phyloP scores from a whole-genome alignment of 2,888 invertebrate genomes.

The Pecten maximus region DNA sequence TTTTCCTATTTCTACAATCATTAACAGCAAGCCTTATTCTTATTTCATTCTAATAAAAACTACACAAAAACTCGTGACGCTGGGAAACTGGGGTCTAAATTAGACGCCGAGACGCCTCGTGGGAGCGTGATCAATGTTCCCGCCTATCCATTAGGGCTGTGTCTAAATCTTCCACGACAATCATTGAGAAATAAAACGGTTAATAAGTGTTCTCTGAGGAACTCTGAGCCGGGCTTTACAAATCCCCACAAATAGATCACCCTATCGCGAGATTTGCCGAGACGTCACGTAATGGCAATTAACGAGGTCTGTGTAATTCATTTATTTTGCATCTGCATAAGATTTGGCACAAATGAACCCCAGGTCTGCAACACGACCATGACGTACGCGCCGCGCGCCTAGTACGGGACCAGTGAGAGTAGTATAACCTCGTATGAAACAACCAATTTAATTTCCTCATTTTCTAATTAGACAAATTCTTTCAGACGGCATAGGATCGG shows the following conservation, averaged over 20 bases:
- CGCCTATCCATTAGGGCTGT: not conserved
- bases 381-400: not conserved
- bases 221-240: not conserved
- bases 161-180: conserved; percentile 25
- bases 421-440: not conserved
- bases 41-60: not conserved
- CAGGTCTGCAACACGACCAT: not conserved
- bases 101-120: conserved; percentile 9
- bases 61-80: conserved; percentile 14
- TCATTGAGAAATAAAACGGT: conserved; percentile 9
- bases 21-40: not conserved
- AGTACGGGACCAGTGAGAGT: not conserved
- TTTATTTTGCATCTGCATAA: not conserved
- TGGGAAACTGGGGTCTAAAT: not conserved
- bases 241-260: conserved; percentile 12
- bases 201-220: conserved; percentile 8
- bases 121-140: not conserved
- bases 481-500: not conserved
- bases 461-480: not conserved
- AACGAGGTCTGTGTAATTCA: not conserved
- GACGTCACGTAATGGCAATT: not conserved
- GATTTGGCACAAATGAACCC: not conserved
- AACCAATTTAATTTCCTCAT: not conserved
- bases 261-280: conserved; percentile 26
- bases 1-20: not conserved